Conservation (phyloP, 2,888 invertebrate genomes). For the Platycnemis pennipes region DNA sequence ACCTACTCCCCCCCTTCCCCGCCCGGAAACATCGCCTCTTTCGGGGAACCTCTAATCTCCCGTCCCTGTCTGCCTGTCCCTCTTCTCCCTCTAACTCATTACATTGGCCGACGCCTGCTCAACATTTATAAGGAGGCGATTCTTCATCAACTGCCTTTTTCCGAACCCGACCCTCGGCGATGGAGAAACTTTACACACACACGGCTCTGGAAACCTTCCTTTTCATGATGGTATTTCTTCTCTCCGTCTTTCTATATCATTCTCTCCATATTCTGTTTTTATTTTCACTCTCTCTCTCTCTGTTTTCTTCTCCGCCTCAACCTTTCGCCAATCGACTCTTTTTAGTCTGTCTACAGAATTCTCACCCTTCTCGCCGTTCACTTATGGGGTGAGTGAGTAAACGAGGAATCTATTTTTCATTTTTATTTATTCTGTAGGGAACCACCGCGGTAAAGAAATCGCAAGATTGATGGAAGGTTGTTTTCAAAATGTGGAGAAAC, state of each 20-base stretch:
- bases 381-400: not conserved
- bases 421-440: not conserved
- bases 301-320: not conserved
- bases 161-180: not conserved
- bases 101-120: slow-evolving; percentile 62
- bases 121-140: slow-evolving; percentile 62
- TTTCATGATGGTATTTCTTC: not conserved
- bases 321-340: not conserved
- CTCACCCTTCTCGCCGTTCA: not conserved
- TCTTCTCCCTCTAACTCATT: slow-evolving; percentile 54
- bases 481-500: not conserved
- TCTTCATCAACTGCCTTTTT: slow-evolving; percentile 59
- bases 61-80: not conserved
- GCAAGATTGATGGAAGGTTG: not conserved
- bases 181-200: not conserved
- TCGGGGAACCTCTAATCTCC: not conserved
- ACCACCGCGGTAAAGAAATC: not conserved
- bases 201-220: not conserved
- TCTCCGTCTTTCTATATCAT: not conserved
- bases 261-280: not conserved
- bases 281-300: not conserved
- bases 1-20: not conserved
- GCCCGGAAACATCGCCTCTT: not conserved
- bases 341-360: not conserved
- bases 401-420: not conserved